Conservation (phyloP, 2,797 vertebrate species). For the Hapalemur alaotrensis region DNA sequence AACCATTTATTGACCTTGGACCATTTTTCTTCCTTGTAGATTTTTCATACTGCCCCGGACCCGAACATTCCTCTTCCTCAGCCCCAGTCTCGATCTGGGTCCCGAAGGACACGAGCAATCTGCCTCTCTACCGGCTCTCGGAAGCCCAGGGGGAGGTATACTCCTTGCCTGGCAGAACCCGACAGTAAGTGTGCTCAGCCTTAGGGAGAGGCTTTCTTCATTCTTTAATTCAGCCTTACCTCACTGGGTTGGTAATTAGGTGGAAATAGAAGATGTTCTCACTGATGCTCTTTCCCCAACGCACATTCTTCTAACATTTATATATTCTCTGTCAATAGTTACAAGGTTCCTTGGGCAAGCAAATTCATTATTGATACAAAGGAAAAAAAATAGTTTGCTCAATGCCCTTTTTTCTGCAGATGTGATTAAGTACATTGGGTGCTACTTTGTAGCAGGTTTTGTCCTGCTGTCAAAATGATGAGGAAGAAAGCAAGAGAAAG, state of each 20-base stretch:
- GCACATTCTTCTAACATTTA: not conserved
- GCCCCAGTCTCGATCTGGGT: conserved; percentile 90
- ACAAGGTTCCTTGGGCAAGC: not conserved
- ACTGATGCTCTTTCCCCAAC: not conserved
- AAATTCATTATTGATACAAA: conserved; percentile 49
- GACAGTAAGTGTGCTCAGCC: conserved; percentile 92
- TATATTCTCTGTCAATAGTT: not conserved
- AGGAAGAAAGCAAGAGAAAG: not conserved
- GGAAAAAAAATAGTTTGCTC: not conserved
- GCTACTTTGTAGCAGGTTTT: conserved; percentile 56
- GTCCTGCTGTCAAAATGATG: conserved; percentile 37
- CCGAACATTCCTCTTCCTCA: conserved; percentile 94
- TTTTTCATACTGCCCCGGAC: conserved; percentile 95
- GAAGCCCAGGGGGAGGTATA: conserved; percentile 93
- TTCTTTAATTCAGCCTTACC: not conserved
- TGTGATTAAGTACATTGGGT: conserved; percentile 45
- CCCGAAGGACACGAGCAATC: conserved; percentile 93
- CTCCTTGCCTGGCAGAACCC: conserved; percentile 95
- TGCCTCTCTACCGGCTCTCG: conserved; percentile 95
- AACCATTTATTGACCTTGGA: not conserved
- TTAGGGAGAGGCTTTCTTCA: not conserved
- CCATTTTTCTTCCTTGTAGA: conserved; percentile 82
- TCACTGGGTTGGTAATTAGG: not conserved
- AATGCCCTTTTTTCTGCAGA: not conserved
- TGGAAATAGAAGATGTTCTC: not conserved